phyloP scores from a whole-genome alignment of 2,888 invertebrate genomes.

The Petrophora chlorosata region DNA sequence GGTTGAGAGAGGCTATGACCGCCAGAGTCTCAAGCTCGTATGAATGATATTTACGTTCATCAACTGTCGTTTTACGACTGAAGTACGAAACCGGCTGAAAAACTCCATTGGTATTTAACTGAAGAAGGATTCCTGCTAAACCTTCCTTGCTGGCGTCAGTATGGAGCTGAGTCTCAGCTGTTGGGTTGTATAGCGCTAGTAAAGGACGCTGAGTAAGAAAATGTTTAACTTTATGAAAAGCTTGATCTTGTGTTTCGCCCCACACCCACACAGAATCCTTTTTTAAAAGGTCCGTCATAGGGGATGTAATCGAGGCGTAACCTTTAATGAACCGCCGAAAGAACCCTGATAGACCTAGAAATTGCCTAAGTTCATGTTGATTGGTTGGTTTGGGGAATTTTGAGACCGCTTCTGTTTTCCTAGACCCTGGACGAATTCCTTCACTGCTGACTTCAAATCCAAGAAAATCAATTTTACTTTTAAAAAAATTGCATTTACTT shows the following conservation, averaged over 20 bases:
- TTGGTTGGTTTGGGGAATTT: conserved; percentile 35
- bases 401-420: conserved; percentile 27
- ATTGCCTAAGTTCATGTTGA: conserved; percentile 39
- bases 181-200: conserved; percentile 42
- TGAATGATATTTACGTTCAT: conserved; percentile 34
- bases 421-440: conserved; percentile 36
- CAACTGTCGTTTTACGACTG: conserved; percentile 32
- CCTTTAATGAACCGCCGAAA: conserved; percentile 44
- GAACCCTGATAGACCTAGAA: conserved; percentile 43
- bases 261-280: neutral
- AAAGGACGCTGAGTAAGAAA: conserved; percentile 38
- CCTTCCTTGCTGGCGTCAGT: conserved; percentile 52
- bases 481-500: conserved; percentile 42
- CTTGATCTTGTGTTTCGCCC: conserved; percentile 7
- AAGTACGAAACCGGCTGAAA: conserved; percentile 36
- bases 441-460: conserved; percentile 36
- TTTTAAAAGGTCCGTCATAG: conserved; percentile 29
- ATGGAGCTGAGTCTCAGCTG: conserved; percentile 43
- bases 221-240: conserved; percentile 38
- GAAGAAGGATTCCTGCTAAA: conserved; percentile 47
- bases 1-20: neutral
- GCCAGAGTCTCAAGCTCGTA: conserved; percentile 35
- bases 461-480: conserved; percentile 35
- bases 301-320: conserved; percentile 37
- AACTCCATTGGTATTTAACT: conserved; percentile 20